Evolutionary conservation across 2,113 vertebrate species (phyloP).

Genomic region (Calidris pugnax): DNA sequence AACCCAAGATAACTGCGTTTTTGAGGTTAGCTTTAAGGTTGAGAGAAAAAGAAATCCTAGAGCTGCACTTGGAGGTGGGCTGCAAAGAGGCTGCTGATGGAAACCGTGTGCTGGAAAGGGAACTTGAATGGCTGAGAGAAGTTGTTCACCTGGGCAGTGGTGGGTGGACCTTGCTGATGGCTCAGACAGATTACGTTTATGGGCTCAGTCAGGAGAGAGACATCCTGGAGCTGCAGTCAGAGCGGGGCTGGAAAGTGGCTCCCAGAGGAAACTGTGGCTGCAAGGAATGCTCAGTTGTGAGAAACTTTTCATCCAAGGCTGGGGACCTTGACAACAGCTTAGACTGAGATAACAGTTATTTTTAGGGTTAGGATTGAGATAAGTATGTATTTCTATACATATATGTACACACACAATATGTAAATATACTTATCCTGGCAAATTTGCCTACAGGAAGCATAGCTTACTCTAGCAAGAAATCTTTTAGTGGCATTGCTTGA

Average conservation of each 20-base stretch:
- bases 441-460: not conserved
- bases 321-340: not conserved
- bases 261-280: not conserved
- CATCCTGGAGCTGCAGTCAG: not conserved
- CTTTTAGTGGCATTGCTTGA: not conserved
- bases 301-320: not conserved
- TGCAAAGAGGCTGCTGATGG: not conserved
- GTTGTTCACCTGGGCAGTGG: not conserved
- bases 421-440: not conserved
- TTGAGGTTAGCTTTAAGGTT: not conserved
- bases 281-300: not conserved
- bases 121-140: not conserved
- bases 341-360: not conserved
- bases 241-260: not conserved
- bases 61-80: not conserved
- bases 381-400: not conserved
- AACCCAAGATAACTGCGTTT: not conserved
- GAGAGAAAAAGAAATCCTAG: not conserved
- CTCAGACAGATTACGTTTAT: not conserved
- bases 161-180: not conserved
- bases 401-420: not conserved
- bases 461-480: not conserved
- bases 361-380: not conserved
- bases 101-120: not conserved
- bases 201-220: accelerated